Evolutionary conservation across 1,140 invertebrate genomes (phyloP).

Genomic region (Anadara kagoshimensis): DNA sequence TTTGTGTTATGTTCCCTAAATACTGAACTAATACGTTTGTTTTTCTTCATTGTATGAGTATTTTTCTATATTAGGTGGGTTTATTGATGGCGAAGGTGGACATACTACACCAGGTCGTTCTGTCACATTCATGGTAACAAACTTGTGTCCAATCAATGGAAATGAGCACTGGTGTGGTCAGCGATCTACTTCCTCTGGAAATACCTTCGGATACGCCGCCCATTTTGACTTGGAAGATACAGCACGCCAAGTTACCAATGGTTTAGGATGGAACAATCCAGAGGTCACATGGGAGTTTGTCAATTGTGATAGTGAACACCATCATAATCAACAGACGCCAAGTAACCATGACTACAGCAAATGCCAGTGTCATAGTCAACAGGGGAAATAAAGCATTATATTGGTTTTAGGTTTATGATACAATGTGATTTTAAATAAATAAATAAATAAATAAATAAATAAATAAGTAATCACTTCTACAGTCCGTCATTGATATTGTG

Average conservation of each 20-base stretch:
- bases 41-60: no score
- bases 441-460: no score
- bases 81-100: constrained; percentile 45
- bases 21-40: no score
- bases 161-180: constrained; percentile 59
- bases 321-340: constrained; percentile 13
- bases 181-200: constrained; percentile 29
- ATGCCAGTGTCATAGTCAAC: constrained; percentile 33
- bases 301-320: constrained; percentile 35
- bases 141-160: constrained; percentile 48
- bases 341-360: constrained; percentile 24
- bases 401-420: no score
- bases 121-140: constrained; percentile 56
- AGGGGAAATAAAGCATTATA: constrained; percentile 10
- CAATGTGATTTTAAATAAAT: no score
- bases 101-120: constrained; percentile 16
- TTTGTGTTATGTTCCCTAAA: no score
- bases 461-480: no score
- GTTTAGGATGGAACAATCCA: constrained; percentile 56
- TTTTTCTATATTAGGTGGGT: constrained; percentile 44
- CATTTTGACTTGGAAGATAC: constrained; percentile 62
- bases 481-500: no score
- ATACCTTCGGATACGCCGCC: constrained; percentile 50
- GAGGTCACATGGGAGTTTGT: constrained; percentile 57
- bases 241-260: constrained; percentile 21